Percentiles rank a stretch among this genome's conserved stretches.
Evolutionary conservation across 2,797 vertebrate genomes (phyloP).

Genomic region (Nannoperca australis): DNA sequence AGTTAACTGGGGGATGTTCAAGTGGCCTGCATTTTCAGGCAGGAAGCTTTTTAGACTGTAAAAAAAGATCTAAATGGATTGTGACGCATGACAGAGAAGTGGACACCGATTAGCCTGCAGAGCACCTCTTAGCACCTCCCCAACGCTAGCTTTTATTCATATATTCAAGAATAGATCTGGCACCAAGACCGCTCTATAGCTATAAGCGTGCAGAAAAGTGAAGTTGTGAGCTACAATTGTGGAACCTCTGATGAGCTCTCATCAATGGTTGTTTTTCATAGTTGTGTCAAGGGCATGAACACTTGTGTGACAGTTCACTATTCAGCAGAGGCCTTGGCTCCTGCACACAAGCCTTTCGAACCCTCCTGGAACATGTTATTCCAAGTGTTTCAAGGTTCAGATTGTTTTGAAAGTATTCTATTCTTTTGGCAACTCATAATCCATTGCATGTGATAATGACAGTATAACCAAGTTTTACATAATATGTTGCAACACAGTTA

Average conservation of each 20-base stretch:
- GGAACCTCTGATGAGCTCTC: not conserved
- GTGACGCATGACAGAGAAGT: not conserved
- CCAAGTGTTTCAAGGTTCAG: not conserved
- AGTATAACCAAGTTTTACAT: not conserved
- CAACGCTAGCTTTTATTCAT: not conserved
- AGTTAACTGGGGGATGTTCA: not conserved
- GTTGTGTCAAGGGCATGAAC: conserved; percentile 14
- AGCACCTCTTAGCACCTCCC: conserved; percentile 9
- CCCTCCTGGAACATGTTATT: not conserved
- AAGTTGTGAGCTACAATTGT: not conserved
- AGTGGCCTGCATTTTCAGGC: not conserved
- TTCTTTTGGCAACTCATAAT: not conserved
- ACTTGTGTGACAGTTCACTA: conserved; percentile 5
- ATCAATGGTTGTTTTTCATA: not conserved
- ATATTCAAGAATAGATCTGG: not conserved
- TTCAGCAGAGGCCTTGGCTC: conserved; percentile 7
- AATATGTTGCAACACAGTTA: not conserved
- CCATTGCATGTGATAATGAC: not conserved
- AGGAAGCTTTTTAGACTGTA: not conserved
- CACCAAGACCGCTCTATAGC: not conserved
- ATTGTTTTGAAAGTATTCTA: not conserved
- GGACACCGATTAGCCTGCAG: not conserved
- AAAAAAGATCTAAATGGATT: not conserved
- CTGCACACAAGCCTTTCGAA: not conserved
- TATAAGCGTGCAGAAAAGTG: not conserved